Conservation (phyloP, 37 sponge, comb jelly and placozoan genomes). For the Bolinopsis microptera region DNA sequence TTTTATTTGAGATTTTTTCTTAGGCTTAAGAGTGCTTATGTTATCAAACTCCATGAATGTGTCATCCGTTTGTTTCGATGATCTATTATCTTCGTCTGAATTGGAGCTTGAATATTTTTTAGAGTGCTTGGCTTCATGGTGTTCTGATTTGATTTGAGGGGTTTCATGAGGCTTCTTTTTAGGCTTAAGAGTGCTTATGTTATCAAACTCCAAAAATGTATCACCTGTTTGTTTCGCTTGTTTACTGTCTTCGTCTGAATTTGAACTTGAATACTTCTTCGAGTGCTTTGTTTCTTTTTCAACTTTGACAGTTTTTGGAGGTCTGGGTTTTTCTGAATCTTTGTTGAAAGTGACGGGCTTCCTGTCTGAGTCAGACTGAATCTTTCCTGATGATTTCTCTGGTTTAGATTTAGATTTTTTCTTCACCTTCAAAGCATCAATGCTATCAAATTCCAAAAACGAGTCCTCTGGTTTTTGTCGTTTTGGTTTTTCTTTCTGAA, state of each 20-base stretch:
- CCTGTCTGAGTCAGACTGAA: neutral
- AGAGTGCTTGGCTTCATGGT: neutral
- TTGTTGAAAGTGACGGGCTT: neutral
- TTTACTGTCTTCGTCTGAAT: neutral
- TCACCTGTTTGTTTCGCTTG: neutral
- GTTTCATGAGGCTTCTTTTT: slow-evolving; percentile 20
- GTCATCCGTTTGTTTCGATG: neutral
- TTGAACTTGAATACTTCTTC: neutral
- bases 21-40: neutral
- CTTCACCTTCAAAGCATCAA: neutral
- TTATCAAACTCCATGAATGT: slow-evolving; percentile 43
- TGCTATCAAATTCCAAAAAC: slow-evolving; percentile 53
- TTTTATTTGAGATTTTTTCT: slow-evolving; percentile 24
- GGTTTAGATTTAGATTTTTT: neutral
- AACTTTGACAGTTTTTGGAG: neutral
- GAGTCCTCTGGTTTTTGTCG: neutral
- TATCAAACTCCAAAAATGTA: slow-evolving; percentile 36
- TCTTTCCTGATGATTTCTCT: neutral
- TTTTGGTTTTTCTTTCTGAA: neutral
- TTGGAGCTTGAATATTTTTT: neutral
- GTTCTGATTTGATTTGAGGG: neutral
- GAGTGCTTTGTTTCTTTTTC: neutral
- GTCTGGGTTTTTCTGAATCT: neutral
- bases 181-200: neutral
- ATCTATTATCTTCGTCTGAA: neutral